These are phyloP conservation scores for Hephaestus fuliginosus DNA, from an alignment of 2,797 vertebrate species.

Conservation along the genomic window DNA sequence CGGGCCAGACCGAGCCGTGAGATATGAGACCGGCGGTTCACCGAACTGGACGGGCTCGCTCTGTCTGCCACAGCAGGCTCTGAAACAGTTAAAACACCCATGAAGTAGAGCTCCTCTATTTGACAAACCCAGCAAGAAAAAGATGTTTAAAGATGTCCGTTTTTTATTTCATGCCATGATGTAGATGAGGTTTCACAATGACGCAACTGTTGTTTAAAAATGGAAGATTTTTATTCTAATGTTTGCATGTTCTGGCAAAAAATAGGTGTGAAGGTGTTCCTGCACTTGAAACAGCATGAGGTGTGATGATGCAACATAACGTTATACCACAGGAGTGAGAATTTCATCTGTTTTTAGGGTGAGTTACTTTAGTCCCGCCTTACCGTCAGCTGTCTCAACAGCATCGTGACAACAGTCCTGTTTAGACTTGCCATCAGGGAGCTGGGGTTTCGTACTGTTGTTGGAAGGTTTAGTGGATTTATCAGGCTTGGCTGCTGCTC, in stretches of 20 bases:
- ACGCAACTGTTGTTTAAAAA: neutral
- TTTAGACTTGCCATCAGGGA: conserved; percentile 41
- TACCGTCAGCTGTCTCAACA: conserved; percentile 57
- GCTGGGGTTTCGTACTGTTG: conserved; percentile 25
- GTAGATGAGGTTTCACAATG: neutral
- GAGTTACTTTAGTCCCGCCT: neutral
- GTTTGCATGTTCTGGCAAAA: neutral
- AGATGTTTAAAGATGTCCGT: accelerated
- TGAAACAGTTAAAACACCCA: conserved; percentile 37
- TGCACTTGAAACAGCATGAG: neutral
- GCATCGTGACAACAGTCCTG: conserved; percentile 35
- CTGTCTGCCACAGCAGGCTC: conserved; percentile 35
- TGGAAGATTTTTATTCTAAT: neutral
- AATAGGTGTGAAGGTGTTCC: neutral
- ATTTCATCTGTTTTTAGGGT: neutral
- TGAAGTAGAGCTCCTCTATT: neutral
- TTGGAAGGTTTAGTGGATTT: conserved; percentile 11
- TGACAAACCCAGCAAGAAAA: neutral
- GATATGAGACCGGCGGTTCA: conserved; percentile 75
- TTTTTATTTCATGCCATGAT: neutral
- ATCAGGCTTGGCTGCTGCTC: conserved; percentile 52
- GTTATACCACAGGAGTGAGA: too few relatives aligned
- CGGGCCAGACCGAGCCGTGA: conserved; percentile 80
- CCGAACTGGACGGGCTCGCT: neutral
- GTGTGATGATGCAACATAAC: neutral